Conservation (phyloP, 1,140 invertebrate species). For the Cepaea nemoralis region DNA sequence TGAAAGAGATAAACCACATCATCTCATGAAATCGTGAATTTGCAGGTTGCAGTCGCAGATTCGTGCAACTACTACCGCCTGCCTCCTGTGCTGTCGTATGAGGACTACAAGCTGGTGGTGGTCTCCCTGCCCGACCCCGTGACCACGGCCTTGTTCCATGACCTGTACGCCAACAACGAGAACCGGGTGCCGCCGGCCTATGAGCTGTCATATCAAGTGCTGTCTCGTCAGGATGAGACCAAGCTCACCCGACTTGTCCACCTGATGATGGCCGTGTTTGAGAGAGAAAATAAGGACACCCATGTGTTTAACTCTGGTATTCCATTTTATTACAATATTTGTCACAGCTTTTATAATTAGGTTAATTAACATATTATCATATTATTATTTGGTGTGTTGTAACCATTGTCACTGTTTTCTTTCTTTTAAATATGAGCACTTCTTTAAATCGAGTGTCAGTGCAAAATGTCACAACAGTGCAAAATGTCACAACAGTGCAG, state of each 20-base stretch:
- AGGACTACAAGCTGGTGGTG: constrained; percentile 4
- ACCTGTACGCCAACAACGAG: constrained; percentile 30
- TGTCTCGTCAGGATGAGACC: not conserved
- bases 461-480: no score
- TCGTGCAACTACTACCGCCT: not conserved
- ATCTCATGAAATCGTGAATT: not conserved
- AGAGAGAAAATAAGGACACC: not conserved
- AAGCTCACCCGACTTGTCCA: not conserved
- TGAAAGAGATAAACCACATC: no score
- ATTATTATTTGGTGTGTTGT: no score
- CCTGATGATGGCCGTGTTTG: constrained; percentile 21
- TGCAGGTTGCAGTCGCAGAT: constrained; percentile 1
- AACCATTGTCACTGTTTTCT: no score
- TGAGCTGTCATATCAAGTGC: not conserved
- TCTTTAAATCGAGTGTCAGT: no score
- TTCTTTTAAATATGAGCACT: no score
- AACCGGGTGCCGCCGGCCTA: constrained; percentile 13
- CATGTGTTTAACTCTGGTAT: constrained; percentile 11
- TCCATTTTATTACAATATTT: no score
- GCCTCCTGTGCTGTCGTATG: not conserved
- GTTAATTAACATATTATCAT: no score
- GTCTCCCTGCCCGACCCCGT: constrained; percentile 5
- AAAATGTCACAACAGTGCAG: no score
- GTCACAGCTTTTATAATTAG: no score
- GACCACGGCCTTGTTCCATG: constrained; percentile 10